Percentiles rank a stretch among this genome's conserved stretches.
Evolutionary conservation across 1,140 invertebrate genomes (phyloP).

Genomic region (Caligus rogercresseyi): DNA sequence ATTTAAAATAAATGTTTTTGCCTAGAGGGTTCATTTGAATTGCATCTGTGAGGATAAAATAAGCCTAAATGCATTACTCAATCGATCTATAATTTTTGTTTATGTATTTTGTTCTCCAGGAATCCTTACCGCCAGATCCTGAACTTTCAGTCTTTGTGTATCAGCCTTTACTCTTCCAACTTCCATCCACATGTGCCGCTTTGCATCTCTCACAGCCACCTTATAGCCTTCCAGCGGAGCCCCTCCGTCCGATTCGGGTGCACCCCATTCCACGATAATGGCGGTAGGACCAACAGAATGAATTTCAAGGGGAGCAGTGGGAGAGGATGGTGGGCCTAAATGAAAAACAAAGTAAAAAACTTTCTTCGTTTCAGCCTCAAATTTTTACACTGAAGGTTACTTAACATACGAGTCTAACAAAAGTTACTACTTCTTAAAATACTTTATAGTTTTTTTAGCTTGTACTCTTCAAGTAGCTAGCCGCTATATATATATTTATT

Average conservation of each 20-base stretch:
- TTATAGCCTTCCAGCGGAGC: slow-evolving; percentile 75
- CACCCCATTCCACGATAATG: slow-evolving; percentile 75
- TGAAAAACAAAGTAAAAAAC: too few relatives aligned
- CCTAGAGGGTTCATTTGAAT: too few relatives aligned
- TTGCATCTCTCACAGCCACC: slow-evolving; percentile 72
- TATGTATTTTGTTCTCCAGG: too few relatives aligned
- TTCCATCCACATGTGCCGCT: slow-evolving; percentile 91
- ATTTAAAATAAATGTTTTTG: too few relatives aligned
- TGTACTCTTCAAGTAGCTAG: too few relatives aligned
- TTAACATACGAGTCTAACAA: too few relatives aligned
- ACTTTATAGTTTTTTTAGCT: too few relatives aligned
- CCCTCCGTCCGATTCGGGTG: slow-evolving; percentile 68
- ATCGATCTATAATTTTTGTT: not conserved
- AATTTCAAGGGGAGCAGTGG: slow-evolving; percentile 69
- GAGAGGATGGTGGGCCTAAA: slow-evolving; percentile 64
- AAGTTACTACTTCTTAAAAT: too few relatives aligned
- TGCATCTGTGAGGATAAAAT: not conserved
- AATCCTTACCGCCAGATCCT: slow-evolving; percentile 7
- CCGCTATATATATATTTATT: too few relatives aligned
- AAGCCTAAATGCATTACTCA: not conserved
- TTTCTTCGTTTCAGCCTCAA: too few relatives aligned
- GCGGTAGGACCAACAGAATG: slow-evolving; percentile 59
- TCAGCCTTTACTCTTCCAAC: slow-evolving; percentile 64
- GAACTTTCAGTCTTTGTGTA: slow-evolving; percentile 49
- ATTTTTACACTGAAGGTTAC: too few relatives aligned